Evolutionary conservation across 2,888 invertebrate species (phyloP), one percentile per base, ranked within the genome.

Genomic region (Artemia sp.): DNA sequence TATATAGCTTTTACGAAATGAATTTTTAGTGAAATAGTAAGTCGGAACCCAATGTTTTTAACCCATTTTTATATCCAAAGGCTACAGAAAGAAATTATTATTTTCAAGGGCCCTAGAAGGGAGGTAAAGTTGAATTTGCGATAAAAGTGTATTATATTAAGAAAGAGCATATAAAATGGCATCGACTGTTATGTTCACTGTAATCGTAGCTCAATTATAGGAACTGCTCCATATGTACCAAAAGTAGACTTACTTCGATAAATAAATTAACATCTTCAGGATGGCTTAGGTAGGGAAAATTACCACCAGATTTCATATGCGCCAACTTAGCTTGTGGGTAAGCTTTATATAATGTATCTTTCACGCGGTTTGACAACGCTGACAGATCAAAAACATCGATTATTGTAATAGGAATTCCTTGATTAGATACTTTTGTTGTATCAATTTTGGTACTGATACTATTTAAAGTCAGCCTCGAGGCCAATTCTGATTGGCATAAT

Each of bases 371-470:
- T 71, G 89, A 89, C 68, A 92, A 79, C 7, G 92, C 92, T 78
- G 87, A 87, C 75, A 90, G 88, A 78, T 92, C 92, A 81, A 90
- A 92, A 0, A 92, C 92, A 79, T 92, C 91, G 77, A 92, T 83
- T 69, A 92, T 84, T 12, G 92, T 92, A 12, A 90, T 82, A n/a
- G 87, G 85, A 68, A 90, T 75, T 72, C 83, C 80, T 51, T 80
- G 78, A 9, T n/a, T 10, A 8, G 14, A 19, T 51, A 92, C 80
- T 74, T 85, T 83, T 74, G 89, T 86, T 6, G 90, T 87, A 75
- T 89, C 85, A 7, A 92, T 87, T 75, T 87, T 88, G 75, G 85
- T 85, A 73, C 85, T 86, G 72, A 87, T 83, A 78, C 92, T 92
- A 78, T 92, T 92, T 72, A 92, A 81, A 1, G 92, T 92, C 69